Percentiles rank a stretch among this genome's conserved stretches.
These are phyloP conservation scores for Aleiodes leptofemur DNA, from an alignment of 2,888 invertebrate genomes.

Conservation along the genomic window DNA sequence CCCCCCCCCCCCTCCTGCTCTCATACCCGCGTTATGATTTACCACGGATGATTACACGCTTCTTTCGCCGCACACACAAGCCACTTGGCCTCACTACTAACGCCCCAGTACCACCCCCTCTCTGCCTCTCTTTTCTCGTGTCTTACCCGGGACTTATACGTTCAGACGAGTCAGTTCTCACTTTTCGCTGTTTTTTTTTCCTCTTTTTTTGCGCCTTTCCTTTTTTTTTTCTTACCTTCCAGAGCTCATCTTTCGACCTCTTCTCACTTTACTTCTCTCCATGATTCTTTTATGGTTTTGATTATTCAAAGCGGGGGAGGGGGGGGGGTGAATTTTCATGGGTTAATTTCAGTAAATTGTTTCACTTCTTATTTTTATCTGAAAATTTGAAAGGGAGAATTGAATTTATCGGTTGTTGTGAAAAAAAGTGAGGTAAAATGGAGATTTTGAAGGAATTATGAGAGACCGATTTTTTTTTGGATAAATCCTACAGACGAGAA, in stretches of 20 bases:
- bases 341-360: conserved; percentile 52
- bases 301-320: conserved; percentile 2
- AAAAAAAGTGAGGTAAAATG: no score
- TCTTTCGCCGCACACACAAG: conserved; percentile 28
- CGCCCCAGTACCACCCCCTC: neutral
- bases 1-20: conserved; percentile 39
- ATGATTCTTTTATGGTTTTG: conserved; percentile 23
- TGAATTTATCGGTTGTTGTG: neutral
- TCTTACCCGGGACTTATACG: conserved; percentile 25
- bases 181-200: conserved; percentile 18
- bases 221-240: conserved; percentile 24
- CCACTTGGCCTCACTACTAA: conserved; percentile 4
- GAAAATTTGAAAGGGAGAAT: neutral
- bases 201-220: neutral
- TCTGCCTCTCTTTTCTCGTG: neutral
- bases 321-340: conserved; percentile 28
- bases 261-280: conserved; percentile 27
- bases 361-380: conserved; percentile 13
- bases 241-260: conserved; percentile 23
- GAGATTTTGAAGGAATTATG: no score
- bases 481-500: no score
- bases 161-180: conserved; percentile 33
- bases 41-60: conserved; percentile 50
- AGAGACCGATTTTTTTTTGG: no score
- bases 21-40: conserved; percentile 47